Conservation (phyloP, 2,888 invertebrate species). For the Pandemis corylana region DNA sequence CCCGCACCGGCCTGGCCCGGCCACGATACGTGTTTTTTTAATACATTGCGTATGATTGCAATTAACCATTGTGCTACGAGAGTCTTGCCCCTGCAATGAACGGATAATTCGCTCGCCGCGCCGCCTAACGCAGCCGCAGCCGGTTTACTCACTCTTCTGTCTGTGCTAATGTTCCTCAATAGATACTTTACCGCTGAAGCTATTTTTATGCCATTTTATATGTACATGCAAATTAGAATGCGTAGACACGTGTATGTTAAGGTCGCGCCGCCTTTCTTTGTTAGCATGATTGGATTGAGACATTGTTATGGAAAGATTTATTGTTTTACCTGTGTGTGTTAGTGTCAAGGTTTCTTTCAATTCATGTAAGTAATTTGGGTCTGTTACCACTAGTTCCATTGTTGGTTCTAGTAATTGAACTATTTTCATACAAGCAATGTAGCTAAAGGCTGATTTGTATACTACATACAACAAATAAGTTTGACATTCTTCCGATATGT, state of each 20-base stretch:
- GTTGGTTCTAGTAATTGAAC: background rate
- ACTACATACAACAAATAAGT: no score
- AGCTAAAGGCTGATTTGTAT: no score
- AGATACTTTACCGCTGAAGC: constrained; percentile 23
- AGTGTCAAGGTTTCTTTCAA: constrained; percentile 21
- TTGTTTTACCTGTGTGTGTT: constrained; percentile 27
- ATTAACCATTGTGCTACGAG: background rate
- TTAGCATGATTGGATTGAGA: constrained; percentile 26
- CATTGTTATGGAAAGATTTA: constrained; percentile 32
- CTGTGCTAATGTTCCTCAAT: constrained; percentile 31
- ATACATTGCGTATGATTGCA: background rate
- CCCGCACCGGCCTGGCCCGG: background rate
- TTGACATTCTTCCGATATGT: background rate
- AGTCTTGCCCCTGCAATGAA: background rate
- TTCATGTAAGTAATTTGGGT: background rate
- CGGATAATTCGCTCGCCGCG: background rate
- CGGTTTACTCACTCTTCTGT: constrained; percentile 15
- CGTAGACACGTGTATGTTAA: constrained; percentile 29
- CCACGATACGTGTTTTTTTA: background rate
- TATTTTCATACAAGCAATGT: background rate
- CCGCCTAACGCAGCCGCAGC: background rate
- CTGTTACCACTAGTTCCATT: background rate
- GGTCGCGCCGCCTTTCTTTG: constrained; percentile 27
- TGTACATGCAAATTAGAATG: constrained; percentile 22
- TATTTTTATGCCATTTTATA: constrained; percentile 19